Conservation (phyloP, 2,888 invertebrate genomes). For the Drosophila algonquin region DNA sequence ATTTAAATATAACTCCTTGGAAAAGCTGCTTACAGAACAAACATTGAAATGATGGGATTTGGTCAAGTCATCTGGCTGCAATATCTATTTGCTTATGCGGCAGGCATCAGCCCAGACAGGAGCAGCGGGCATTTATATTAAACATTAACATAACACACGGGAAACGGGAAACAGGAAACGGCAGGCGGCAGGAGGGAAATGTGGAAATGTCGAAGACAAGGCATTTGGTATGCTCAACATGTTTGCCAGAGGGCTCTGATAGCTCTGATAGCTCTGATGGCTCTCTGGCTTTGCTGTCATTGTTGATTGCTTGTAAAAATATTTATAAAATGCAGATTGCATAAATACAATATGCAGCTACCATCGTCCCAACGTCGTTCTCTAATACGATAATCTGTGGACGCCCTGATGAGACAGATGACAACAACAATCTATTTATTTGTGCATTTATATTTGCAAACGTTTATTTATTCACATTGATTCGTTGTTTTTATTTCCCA, state of each 20-base stretch:
- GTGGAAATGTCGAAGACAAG: conserved; percentile 47
- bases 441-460: conserved; percentile 57
- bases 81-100: conserved; percentile 73
- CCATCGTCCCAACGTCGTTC: background rate
- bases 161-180: conserved; percentile 19
- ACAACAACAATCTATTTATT: conserved; percentile 54
- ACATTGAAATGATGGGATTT: conserved; percentile 42
- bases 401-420: conserved; percentile 43
- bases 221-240: conserved; percentile 69
- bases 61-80: conserved; percentile 45
- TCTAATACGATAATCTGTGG: conserved; percentile 52
- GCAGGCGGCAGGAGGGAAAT: conserved; percentile 4
- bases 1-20: conserved; percentile 25
- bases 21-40: conserved; percentile 19
- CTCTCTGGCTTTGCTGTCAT: conserved; percentile 43
- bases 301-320: conserved; percentile 74
- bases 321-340: conserved; percentile 79
- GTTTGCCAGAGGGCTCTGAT: conserved; percentile 31
- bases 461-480: conserved; percentile 65
- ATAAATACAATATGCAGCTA: conserved; percentile 55
- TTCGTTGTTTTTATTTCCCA: background rate
- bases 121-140: conserved; percentile 74
- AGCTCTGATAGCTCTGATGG: conserved; percentile 20
- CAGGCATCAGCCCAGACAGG: conserved; percentile 52
- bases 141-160: conserved; percentile 64